Conservation (phyloP, 2,888 invertebrate species). For the Odontocerum albicorne region DNA sequence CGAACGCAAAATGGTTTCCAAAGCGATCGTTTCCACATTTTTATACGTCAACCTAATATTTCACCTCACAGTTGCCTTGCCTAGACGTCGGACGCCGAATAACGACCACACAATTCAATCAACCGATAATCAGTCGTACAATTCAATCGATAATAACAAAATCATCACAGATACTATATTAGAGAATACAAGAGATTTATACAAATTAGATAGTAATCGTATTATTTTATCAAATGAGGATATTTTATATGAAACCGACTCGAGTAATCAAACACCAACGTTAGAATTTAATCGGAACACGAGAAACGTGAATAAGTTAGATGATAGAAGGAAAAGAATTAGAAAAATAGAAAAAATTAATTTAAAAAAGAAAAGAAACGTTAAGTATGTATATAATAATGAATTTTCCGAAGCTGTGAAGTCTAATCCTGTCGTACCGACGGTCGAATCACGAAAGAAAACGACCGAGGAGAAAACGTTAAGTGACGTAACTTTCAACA, state of each 20-base stretch:
- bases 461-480: not conserved
- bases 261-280: not conserved
- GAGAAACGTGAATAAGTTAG: not conserved
- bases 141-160: too few relatives aligned
- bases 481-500: not conserved
- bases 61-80: not conserved
- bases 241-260: not conserved
- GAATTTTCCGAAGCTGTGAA: constrained; percentile 3
- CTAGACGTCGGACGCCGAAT: too few relatives aligned
- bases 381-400: constrained; percentile 5
- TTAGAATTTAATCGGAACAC: not conserved
- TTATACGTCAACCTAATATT: not conserved
- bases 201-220: too few relatives aligned
- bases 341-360: too few relatives aligned
- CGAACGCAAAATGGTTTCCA: too few relatives aligned
- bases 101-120: too few relatives aligned
- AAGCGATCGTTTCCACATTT: too few relatives aligned
- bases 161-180: too few relatives aligned
- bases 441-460: not conserved
- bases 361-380: constrained; percentile 4
- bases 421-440: not conserved
- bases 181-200: too few relatives aligned
- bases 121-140: too few relatives aligned
- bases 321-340: not conserved
- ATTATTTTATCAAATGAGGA: too few relatives aligned